phyloP scores from a whole-genome alignment of 2,888 invertebrate genomes.

The Oligia fasciuncula region DNA sequence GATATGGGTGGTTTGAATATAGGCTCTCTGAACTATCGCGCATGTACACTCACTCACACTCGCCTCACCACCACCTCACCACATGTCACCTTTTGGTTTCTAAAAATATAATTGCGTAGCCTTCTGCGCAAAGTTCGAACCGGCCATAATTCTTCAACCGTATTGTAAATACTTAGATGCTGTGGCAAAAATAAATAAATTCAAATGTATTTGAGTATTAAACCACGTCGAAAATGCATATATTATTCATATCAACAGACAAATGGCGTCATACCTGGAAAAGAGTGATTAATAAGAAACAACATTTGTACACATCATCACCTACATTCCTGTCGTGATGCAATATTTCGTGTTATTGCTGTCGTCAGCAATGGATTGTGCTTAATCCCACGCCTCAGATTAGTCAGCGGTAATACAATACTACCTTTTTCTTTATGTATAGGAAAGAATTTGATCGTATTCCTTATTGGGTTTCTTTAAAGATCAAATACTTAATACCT shows the following conservation, averaged over 20 bases:
- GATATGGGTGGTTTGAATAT: no score
- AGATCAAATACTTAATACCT: background rate
- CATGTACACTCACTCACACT: no score
- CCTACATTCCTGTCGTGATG: conserved; percentile 38
- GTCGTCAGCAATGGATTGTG: conserved; percentile 26
- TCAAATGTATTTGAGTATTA: background rate
- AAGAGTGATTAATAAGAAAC: background rate
- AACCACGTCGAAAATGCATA: background rate
- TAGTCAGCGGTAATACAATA: conserved; percentile 11
- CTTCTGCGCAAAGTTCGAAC: background rate
- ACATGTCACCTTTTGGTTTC: no score
- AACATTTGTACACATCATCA: conserved; percentile 2
- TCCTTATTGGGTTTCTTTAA: background rate
- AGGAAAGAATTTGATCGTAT: background rate
- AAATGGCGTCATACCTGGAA: no score
- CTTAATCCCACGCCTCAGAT: conserved; percentile 26
- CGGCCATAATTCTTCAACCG: background rate
- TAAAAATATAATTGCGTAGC: no score
- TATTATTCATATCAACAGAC: background rate
- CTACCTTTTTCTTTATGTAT: background rate
- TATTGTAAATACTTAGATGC: background rate
- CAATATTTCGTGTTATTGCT: conserved; percentile 16
- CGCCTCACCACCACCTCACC: no score
- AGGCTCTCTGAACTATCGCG: no score
- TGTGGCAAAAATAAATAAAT: background rate